These are phyloP conservation scores for Petrolisthes manimaculis DNA, from an alignment of 2,888 invertebrate species.

Conservation along the genomic window DNA sequence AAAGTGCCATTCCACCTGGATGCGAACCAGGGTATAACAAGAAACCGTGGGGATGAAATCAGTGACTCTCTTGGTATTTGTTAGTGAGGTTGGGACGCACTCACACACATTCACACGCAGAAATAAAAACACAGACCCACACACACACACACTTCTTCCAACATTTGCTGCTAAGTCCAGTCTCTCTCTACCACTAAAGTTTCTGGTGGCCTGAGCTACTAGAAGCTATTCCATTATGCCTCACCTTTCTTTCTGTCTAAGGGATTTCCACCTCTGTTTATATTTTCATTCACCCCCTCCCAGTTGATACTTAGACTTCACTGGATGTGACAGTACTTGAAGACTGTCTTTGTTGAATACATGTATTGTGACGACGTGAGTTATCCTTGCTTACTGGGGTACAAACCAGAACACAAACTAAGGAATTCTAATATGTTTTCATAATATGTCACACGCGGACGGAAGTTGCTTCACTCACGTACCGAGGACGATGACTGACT, in stretches of 20 bases:
- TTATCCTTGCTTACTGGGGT: neutral
- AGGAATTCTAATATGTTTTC: neutral
- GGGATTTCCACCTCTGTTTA: too few species aligned
- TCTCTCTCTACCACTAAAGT: constrained; percentile 1
- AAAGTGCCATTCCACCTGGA: neutral
- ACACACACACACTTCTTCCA: too few species aligned
- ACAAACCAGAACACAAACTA: neutral
- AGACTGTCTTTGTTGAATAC: neutral
- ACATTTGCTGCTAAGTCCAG: constrained; percentile 25
- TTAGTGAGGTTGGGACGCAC: too few species aligned
- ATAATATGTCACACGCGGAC: neutral
- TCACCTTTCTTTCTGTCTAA: neutral
- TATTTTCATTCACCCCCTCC: neutral
- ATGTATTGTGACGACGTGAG: neutral
- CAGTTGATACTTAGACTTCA: neutral
- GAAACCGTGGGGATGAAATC: too few species aligned
- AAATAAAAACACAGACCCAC: too few species aligned
- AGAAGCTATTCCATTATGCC: constrained; percentile 23
- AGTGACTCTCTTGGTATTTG: too few species aligned
- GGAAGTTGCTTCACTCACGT: neutral
- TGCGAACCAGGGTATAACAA: too few species aligned
- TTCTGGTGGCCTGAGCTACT: neutral
- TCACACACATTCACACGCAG: too few species aligned
- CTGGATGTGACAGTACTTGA: neutral
- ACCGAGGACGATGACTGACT: neutral